Conservation (phyloP, 2,888 invertebrate genomes). For the Cetonia aurata region DNA sequence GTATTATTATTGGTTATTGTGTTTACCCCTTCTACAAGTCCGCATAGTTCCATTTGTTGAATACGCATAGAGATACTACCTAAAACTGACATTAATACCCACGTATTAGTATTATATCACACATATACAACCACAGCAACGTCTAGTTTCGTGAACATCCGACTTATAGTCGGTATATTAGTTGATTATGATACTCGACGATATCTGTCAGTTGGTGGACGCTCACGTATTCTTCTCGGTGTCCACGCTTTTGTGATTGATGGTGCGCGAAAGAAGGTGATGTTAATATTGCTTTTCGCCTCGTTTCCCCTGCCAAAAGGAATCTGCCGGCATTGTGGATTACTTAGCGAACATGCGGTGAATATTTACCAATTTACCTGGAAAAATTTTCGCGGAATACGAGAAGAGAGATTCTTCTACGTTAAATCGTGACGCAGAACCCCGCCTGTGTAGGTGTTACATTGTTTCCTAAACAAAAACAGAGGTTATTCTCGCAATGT, state of each 20-base stretch:
- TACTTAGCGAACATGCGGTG: constrained; percentile 10
- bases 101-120: no score
- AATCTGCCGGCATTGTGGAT: constrained; percentile 16
- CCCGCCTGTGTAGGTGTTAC: background rate
- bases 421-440: constrained; percentile 13
- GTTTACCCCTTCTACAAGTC: constrained; percentile 3
- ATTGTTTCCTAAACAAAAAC: constrained; percentile 22
- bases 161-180: background rate
- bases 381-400: background rate
- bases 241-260: constrained; percentile 6
- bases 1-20: constrained; percentile 26
- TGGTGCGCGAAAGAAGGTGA: background rate
- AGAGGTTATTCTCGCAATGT: background rate
- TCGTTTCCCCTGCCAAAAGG: background rate
- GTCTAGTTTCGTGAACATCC: background rate
- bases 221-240: background rate
- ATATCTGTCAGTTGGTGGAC: background rate
- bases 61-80: background rate
- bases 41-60: background rate
- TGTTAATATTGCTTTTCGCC: constrained; percentile 8
- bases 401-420: constrained; percentile 12
- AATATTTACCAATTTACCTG: constrained; percentile 15
- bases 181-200: background rate
- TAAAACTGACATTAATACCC: no score
- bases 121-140: no score